Evolutionary conservation across 1,140 invertebrate genomes (phyloP).

Genomic region (Myzus persicae): DNA sequence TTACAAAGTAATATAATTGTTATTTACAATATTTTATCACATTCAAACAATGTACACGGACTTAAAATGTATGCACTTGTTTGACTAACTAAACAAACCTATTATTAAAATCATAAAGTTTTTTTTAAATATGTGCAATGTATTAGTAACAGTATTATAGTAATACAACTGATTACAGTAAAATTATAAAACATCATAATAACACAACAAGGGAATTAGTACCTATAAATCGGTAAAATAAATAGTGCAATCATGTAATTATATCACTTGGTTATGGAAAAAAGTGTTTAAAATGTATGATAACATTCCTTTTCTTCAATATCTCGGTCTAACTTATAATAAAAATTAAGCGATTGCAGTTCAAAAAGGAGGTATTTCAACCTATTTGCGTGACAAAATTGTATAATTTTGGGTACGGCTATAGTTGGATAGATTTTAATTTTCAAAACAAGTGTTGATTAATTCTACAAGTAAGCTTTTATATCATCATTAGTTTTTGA

Average conservation of each 20-base stretch:
- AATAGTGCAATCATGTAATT: background rate
- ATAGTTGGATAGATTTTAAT: background rate
- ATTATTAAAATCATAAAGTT: background rate
- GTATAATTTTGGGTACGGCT: background rate
- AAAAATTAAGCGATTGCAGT: too few relatives aligned
- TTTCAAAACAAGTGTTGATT: background rate
- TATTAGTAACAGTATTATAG: background rate
- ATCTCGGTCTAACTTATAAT: background rate
- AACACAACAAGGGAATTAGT: background rate
- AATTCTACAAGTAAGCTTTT: background rate
- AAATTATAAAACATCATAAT: background rate
- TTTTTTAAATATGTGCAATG: background rate
- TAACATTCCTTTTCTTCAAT: background rate
- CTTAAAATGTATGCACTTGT: background rate
- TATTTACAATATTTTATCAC: background rate
- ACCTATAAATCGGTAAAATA: background rate
- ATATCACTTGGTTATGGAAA: background rate
- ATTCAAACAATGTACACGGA: background rate
- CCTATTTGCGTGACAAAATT: background rate
- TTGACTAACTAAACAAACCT: background rate
- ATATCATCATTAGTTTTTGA: background rate
- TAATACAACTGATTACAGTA: background rate
- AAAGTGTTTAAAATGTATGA: background rate
- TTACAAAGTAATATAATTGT: background rate
- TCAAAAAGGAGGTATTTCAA: background rate